Evolutionary conservation across 2,888 invertebrate genomes (phyloP).

Genomic region (Himalopsyche anomala): DNA sequence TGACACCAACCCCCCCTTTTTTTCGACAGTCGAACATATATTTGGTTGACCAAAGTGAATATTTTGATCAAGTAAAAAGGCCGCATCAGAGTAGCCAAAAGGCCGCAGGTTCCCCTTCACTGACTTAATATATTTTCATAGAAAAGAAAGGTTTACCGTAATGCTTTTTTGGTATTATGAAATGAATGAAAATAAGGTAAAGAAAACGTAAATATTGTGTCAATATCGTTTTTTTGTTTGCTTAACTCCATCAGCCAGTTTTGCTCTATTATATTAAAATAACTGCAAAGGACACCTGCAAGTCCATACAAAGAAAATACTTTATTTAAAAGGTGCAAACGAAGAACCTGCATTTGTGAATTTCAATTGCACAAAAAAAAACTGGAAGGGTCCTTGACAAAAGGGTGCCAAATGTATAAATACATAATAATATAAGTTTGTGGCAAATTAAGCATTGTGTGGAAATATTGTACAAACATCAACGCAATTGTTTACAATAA

Average conservation of each 20-base stretch:
- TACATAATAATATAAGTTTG: constrained; percentile 42
- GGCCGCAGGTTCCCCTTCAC: too few species aligned
- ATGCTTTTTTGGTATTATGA: not conserved
- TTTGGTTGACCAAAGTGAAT: too few species aligned
- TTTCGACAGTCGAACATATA: too few species aligned
- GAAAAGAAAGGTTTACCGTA: too few species aligned
- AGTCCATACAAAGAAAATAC: not conserved
- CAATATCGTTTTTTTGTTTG: not conserved
- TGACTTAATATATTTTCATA: too few species aligned
- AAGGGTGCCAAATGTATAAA: constrained; percentile 19
- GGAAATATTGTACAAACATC: not conserved
- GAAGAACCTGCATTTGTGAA: constrained; percentile 36
- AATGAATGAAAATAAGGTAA: not conserved
- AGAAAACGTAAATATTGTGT: not conserved
- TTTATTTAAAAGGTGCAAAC: constrained; percentile 36
- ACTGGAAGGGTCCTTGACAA: not conserved
- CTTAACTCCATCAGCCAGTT: not conserved
- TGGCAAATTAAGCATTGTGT: constrained; percentile 32
- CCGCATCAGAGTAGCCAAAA: too few species aligned
- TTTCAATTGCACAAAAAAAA: constrained; percentile 33
- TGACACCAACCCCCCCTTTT: too few species aligned
- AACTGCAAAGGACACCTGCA: constrained; percentile 14
- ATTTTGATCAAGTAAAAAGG: too few species aligned
- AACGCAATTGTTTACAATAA: not conserved
- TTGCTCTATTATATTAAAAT: not conserved